Evolutionary conservation across 2,888 invertebrate species (phyloP), one percentile per base, ranked within the genome.

Genomic region (Scaptomyza cyrtandrae): DNA sequence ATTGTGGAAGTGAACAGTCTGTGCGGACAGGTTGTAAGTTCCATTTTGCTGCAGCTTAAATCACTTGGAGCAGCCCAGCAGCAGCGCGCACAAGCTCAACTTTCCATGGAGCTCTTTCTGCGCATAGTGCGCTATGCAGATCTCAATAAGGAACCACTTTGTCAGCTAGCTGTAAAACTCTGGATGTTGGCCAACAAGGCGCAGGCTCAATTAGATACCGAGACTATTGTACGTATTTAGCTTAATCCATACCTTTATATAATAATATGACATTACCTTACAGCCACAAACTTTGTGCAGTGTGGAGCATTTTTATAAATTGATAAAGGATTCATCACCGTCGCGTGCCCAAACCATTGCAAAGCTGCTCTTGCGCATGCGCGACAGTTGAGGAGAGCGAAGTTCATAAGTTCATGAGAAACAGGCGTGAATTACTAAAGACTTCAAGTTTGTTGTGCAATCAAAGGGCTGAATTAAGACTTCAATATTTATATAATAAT

Each of bases 161-260:
- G 94, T 33, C 94, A 93, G 56, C 93, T 98, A 65, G 96, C 96
- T 0, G 90, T 94, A 0, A 97, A 97, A 92, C 93, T 98, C 45
- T 98, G 98, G 97, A 94, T 95, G 87, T 93, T 98, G 74, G 94
- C 96, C 16, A 94, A 95, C 76, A 97, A 96, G 91, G 93, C 95
- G 86, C 91, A 92, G 56, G 91, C 93, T 5, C 92, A 92, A 33
- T 86, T 93, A 19, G 95, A 95, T 89, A 88, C 91, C 4, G 94
- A 94, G 90, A 78, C 87, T 13, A 83, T 91, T 64, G 91, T 91
- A 67, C 57, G 79, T 78, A 14, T 4, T 6, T 3, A 33, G 24
- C 19, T 0, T n/a, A 9, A 27, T 14, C 0, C 6, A 37, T 9
- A 9, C 0, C 41, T 27, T 13, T 1, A 0, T 13, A 6, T 31